Percentiles rank a stretch among this genome's conserved stretches.
These are phyloP conservation scores for Danio kyathit DNA, from an alignment of 2,797 vertebrate species.

Conservation along the genomic window DNA sequence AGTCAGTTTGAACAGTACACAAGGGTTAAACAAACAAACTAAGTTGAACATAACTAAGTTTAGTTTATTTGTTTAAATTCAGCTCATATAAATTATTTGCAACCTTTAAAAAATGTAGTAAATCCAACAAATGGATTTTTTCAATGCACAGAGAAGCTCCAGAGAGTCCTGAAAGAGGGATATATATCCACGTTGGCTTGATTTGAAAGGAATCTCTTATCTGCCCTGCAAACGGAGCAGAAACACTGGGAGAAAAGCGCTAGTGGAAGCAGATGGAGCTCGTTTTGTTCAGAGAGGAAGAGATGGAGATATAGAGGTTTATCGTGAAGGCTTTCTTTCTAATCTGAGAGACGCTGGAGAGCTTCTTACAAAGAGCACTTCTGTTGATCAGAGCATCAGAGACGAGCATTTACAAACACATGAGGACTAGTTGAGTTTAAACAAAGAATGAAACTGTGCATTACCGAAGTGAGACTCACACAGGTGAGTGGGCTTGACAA, in stretches of 20 bases:
- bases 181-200: conserved; percentile 46
- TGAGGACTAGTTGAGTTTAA: too few relatives aligned
- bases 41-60: too few relatives aligned
- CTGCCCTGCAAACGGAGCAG: conserved; percentile 43
- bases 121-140: too few relatives aligned
- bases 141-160: too few relatives aligned
- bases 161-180: conserved; percentile 54
- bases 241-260: neutral
- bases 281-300: conserved; percentile 66
- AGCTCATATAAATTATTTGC: too few relatives aligned
- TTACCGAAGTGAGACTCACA: too few relatives aligned
- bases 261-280: conserved; percentile 68
- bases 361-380: conserved; percentile 57
- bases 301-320: conserved; percentile 66
- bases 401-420: neutral
- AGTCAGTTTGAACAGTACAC: too few relatives aligned
- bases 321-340: conserved; percentile 70
- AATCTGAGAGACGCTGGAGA: conserved; percentile 67
- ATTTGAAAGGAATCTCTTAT: conserved; percentile 58
- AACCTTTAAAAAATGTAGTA: too few relatives aligned
- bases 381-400: conserved; percentile 52
- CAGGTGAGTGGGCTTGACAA: too few relatives aligned
- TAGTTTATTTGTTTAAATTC: too few relatives aligned
- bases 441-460: too few relatives aligned
- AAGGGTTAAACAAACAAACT: too few relatives aligned